Base-by-base conservation (phyloP, 2,113 vertebrate genomes). In the Bufo bufo region DNA sequence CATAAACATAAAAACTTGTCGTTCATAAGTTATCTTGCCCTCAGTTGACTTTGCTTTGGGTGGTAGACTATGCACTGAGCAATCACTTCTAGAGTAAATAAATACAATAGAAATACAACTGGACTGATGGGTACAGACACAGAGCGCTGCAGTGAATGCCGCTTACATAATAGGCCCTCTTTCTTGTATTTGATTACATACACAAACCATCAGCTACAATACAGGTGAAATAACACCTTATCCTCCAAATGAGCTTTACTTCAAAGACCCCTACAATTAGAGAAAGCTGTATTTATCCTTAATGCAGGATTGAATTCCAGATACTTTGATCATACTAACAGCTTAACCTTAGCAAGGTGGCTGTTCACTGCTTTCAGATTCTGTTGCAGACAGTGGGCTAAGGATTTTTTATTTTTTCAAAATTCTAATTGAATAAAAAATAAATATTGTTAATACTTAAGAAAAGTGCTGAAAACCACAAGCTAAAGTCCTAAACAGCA, bases 221-320 rank as follows among this genome's bases (percentile, higher is more conserved):
- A 69, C 86, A 54, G 49, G n/a, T 69, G 65, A 80, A 80, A 87
- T 54, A 87, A 61, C 77, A 81, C 65, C 79, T 82, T 87, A 50
- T 82, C 47, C 65, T 56, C 50, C 43, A 59, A 87, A 63, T 59
- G 52, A 59, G 66, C 66, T 50, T 59, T 63, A 82, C 79, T 75
- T 87, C 86, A 87, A 87, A 87, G 78, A 45, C 54, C 86, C 66
- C 86, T 87, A 63, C 66, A 87, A 87, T 87, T 82, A 82, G 43
- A 49, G 78, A 50, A 79, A 71, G 65, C 77, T 59, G 66, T 58
- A 82, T 43, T 87, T 87, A 87, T 54, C 52, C 86, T 87, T 82
- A 87, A 23, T 52, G 17, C 69, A 19, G 86, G 79, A 52, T 87
- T 75, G 33, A 9, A 86, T 52, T 86, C 75, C 59, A 45, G 14